These are phyloP conservation scores for Acrocephalus arundinaceus DNA, from an alignment of 2,113 vertebrate genomes.

Conservation along the genomic window DNA sequence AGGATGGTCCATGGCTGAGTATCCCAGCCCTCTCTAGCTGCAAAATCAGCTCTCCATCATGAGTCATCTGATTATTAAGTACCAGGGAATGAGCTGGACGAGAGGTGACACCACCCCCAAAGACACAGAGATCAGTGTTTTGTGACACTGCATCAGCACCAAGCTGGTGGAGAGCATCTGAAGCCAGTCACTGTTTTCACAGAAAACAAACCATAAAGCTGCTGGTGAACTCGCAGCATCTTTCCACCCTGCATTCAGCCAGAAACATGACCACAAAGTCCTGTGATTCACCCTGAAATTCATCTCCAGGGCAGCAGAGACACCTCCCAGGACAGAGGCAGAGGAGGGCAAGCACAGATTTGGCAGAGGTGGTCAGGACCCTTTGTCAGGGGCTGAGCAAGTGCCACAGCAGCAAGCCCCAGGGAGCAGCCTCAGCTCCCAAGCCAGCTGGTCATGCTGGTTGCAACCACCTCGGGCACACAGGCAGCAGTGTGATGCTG, in stretches of 20 bases:
- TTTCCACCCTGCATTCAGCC: background rate
- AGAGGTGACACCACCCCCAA: background rate
- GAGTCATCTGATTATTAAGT: constrained; percentile 8
- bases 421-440: background rate
- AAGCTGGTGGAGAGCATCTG: background rate
- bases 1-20: background rate
- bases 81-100: background rate
- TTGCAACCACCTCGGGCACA: fast-evolving
- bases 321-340: background rate
- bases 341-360: background rate
- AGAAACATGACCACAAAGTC: background rate
- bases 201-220: background rate
- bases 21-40: background rate
- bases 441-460: background rate
- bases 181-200: background rate
- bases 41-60: background rate
- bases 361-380: background rate
- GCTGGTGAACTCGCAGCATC: background rate
- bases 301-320: background rate
- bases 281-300: background rate
- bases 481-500: background rate
- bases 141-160: background rate
- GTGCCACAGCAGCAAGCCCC: background rate
- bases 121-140: background rate
- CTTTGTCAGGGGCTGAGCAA: background rate